These are phyloP conservation scores for Dipodomys ordii DNA, from an alignment of 2,113 vertebrate genomes.

Conservation along the genomic window DNA sequence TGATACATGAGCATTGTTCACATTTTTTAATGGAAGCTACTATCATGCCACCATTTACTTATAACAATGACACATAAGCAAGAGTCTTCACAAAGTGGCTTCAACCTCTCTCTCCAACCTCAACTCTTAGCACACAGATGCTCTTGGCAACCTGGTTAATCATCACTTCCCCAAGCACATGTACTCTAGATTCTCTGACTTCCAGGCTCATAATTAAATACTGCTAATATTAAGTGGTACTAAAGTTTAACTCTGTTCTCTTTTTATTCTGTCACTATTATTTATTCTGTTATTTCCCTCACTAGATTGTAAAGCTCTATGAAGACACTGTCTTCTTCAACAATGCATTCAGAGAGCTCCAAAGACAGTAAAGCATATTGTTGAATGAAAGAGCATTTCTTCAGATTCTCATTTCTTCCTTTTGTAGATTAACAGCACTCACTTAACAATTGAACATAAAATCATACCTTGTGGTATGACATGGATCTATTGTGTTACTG, in stretches of 20 bases:
- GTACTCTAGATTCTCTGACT: not conserved
- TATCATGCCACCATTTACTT: not conserved
- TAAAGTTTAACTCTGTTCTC: not conserved
- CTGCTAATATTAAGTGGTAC: not conserved
- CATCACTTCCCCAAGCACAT: not conserved
- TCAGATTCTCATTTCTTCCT: not conserved
- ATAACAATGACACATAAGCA: not conserved
- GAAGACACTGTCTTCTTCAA: slow-evolving; percentile 28
- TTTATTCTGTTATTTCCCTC: not conserved
- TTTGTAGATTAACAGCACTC: not conserved
- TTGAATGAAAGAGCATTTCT: slow-evolving; percentile 8
- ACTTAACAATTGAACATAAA: slow-evolving; percentile 22
- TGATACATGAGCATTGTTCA: not conserved
- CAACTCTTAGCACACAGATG: slow-evolving; percentile 29
- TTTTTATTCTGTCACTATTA: not conserved
- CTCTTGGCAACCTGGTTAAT: not conserved
- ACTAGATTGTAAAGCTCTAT: slow-evolving; percentile 12
- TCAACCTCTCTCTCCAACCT: not conserved
- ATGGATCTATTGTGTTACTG: not conserved
- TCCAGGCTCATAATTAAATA: slow-evolving; percentile 21
- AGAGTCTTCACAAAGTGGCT: not conserved
- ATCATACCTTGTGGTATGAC: not conserved
- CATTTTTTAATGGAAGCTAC: not conserved
- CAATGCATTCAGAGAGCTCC: not conserved
- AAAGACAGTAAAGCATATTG: not conserved